Conservation (phyloP, 2,113 vertebrate species). For the Notarius quadriscutis region DNA sequence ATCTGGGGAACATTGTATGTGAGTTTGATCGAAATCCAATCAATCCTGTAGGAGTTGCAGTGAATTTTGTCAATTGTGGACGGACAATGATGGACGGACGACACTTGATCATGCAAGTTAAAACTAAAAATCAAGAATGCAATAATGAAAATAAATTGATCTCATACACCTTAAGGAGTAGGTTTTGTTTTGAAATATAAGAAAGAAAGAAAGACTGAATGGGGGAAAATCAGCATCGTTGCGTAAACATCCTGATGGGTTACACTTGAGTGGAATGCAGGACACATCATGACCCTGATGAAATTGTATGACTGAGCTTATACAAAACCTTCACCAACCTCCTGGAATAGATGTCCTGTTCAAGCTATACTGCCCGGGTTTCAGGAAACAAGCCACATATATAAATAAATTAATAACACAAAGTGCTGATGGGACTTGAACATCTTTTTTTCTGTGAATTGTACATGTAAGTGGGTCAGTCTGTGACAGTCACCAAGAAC, state of each 20-base stretch:
- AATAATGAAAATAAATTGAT: neutral
- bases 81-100: too few relatives aligned
- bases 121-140: neutral
- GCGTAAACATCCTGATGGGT: neutral
- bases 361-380: too few relatives aligned
- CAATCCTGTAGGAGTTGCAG: too few relatives aligned
- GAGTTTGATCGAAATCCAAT: too few relatives aligned
- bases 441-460: neutral
- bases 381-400: neutral
- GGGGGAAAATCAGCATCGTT: conserved; percentile 22
- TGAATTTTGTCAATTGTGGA: too few relatives aligned
- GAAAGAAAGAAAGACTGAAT: conserved; percentile 40
- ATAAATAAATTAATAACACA: neutral
- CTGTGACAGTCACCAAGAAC: neutral
- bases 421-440: neutral
- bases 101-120: too few relatives aligned
- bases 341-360: neutral
- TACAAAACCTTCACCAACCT: neutral
- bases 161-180: conserved; percentile 43
- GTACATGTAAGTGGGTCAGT: neutral
- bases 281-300: neutral
- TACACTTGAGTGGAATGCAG: neutral
- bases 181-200: conserved; percentile 43
- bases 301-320: too few relatives aligned
- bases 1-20: too few relatives aligned